A percentile compares a stretch with the other conserved stretches of the same genome.
phyloP scores from a whole-genome alignment of 1,140 invertebrate genomes.

The Akabosia matsudoensis region DNA sequence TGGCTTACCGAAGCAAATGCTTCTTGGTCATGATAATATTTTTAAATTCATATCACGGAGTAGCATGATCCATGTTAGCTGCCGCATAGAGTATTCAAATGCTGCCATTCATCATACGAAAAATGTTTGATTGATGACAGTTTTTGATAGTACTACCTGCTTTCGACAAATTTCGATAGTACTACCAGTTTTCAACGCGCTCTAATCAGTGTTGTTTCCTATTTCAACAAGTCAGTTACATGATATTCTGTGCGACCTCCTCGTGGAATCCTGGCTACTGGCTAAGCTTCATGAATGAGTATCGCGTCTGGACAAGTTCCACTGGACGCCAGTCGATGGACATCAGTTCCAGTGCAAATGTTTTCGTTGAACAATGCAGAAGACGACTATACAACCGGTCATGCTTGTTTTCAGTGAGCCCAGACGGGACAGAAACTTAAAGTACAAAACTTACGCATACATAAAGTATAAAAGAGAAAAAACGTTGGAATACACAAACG shows the following conservation, averaged over 20 bases:
- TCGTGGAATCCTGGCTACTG: constrained; percentile 39
- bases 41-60: no score
- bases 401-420: neutral
- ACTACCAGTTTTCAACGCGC: constrained; percentile 35
- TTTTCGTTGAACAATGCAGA: constrained; percentile 24
- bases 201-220: constrained; percentile 21
- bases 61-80: no score
- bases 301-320: constrained; percentile 35
- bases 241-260: constrained; percentile 32
- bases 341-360: neutral
- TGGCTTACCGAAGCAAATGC: no score
- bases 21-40: no score
- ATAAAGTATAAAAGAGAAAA: no score
- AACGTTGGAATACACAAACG: no score
- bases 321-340: constrained; percentile 7
- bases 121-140: no score
- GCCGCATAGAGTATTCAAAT: no score
- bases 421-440: constrained; percentile 8
- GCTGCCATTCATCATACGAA: no score
- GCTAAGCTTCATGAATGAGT: constrained; percentile 30
- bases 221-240: constrained; percentile 9
- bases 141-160: constrained; percentile 30
- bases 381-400: neutral
- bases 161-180: constrained; percentile 30
- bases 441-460: no score